phyloP scores from a whole-genome alignment of 2,797 vertebrate species.

The Gorsachius magnificus region DNA sequence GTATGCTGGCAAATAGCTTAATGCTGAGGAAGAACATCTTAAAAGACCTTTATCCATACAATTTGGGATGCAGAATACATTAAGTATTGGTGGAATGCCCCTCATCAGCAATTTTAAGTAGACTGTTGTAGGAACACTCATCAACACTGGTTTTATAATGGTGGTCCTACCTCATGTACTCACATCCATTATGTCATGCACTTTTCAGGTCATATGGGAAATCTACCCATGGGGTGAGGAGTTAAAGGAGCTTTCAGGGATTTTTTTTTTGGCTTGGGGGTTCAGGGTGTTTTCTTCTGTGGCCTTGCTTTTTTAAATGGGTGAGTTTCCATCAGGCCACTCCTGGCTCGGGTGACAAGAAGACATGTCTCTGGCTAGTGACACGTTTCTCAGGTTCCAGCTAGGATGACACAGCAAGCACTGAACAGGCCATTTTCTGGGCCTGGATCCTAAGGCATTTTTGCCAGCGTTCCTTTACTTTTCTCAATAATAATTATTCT shows the following conservation, averaged over 20 bases:
- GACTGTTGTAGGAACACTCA: neutral
- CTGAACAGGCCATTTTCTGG: neutral
- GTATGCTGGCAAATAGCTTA: neutral
- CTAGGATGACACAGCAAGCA: neutral
- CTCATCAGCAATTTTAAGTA: neutral
- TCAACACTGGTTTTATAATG: neutral
- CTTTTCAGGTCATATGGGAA: neutral
- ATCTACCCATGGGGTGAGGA: neutral
- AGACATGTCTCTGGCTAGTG: neutral
- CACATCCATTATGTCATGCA: neutral
- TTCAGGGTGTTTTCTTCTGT: neutral
- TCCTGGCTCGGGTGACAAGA: neutral
- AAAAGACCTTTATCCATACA: neutral
- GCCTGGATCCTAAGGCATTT: neutral
- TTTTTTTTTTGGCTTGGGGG: neutral
- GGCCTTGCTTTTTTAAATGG: neutral
- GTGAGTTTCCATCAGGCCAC: neutral
- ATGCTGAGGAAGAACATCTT: neutral
- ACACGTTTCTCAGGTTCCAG: neutral
- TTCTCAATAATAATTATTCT: neutral
- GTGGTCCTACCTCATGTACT: neutral
- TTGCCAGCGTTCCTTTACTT: neutral
- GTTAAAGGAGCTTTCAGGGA: neutral
- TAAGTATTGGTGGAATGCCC: neutral
- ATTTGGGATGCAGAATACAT: neutral